phyloP scores from a whole-genome alignment of 92 coral and sea anemone genomes.

The Epizoanthus scotinus region DNA sequence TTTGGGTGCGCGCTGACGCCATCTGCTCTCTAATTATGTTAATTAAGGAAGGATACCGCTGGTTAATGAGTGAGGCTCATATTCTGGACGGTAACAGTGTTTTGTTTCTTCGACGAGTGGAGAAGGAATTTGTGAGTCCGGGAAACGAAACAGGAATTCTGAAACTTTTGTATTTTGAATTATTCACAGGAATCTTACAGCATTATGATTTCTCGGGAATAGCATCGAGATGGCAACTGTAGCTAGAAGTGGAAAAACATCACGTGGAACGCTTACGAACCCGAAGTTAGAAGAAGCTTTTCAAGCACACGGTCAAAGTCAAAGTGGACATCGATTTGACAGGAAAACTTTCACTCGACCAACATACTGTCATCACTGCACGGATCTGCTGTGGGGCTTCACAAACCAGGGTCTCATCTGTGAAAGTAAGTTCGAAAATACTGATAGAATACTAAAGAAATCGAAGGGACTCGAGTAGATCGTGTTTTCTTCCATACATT shows the following conservation, averaged over 20 bases:
- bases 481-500: too few relatives aligned
- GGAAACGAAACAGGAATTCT: constrained; percentile 4
- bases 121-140: neutral
- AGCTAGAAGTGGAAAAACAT: constrained; percentile 18
- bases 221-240: constrained; percentile 24
- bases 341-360: constrained; percentile 85
- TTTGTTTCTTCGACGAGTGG: neutral
- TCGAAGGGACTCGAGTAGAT: too few relatives aligned
- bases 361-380: constrained; percentile 93
- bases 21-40: neutral
- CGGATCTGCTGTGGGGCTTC: constrained; percentile 94
- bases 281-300: constrained; percentile 82
- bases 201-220: neutral
- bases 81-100: too few relatives aligned
- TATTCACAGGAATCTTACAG: constrained; percentile 4
- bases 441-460: neutral
- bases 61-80: constrained; percentile 24
- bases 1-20: constrained; percentile 13
- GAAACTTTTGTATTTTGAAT: neutral
- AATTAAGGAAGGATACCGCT: constrained; percentile 19
- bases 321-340: constrained; percentile 91
- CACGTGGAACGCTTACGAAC: constrained; percentile 59
- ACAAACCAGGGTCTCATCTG: constrained; percentile 90
- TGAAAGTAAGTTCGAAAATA: constrained; percentile 66
- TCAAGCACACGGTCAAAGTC: constrained; percentile 92